phyloP scores from a whole-genome alignment of 2,797 vertebrate species.

The Microchirus variegatus region DNA sequence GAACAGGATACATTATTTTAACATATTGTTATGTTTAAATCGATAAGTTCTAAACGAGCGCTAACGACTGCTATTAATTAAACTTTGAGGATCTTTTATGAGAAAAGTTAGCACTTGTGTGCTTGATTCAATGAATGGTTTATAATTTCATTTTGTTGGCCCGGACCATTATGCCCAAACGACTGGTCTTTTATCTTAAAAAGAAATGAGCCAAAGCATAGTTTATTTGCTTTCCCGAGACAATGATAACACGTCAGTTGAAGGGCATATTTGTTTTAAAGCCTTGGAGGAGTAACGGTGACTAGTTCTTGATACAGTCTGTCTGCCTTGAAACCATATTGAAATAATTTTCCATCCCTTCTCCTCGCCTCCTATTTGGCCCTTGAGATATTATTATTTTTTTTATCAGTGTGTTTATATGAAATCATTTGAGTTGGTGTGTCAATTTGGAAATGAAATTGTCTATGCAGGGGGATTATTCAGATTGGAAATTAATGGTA shows the following conservation, averaged over 20 bases:
- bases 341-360: conserved; percentile 48
- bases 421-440: conserved; percentile 73
- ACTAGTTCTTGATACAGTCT: conserved; percentile 61
- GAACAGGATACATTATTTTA: conserved; percentile 83
- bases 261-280: conserved; percentile 79
- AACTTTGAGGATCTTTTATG: conserved; percentile 79
- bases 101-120: conserved; percentile 75
- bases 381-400: conserved; percentile 73
- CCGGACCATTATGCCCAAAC: conserved; percentile 71
- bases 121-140: conserved; percentile 81
- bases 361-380: conserved; percentile 55
- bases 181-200: conserved; percentile 81
- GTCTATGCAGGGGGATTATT: conserved; percentile 73
- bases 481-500: conserved; percentile 79
- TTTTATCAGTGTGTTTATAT: conserved; percentile 79
- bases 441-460: conserved; percentile 77
- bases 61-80: conserved; percentile 84
- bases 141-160: conserved; percentile 77
- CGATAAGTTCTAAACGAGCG: conserved; percentile 81
- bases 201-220: conserved; percentile 68
- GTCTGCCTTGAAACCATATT: conserved; percentile 57
- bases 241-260: conserved; percentile 63
- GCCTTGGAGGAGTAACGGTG: conserved; percentile 52
- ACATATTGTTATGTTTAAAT: conserved; percentile 84
- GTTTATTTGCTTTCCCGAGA: conserved; percentile 73